phyloP scores from a whole-genome alignment of 1,140 invertebrate species.

The Eupristina koningsbergeri region DNA sequence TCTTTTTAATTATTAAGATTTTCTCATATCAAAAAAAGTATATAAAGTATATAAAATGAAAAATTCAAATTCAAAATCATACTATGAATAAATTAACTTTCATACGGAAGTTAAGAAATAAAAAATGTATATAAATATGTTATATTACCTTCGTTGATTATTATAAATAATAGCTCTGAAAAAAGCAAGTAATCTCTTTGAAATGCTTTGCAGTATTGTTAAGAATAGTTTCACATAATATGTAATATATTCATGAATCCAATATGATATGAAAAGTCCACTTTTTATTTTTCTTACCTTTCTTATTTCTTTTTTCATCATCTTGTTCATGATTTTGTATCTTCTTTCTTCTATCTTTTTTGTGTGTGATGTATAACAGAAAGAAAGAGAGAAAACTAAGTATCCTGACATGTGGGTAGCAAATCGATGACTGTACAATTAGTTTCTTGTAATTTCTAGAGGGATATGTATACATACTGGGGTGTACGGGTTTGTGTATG shows the following conservation, averaged over 20 bases:
- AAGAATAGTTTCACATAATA: constrained; percentile 8
- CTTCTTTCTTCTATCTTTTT: constrained; percentile 7
- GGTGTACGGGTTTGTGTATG: not conserved
- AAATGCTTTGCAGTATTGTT: constrained; percentile 1
- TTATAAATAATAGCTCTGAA: not conserved
- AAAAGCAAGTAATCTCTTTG: constrained; percentile 1
- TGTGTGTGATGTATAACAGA: not conserved
- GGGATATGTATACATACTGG: not conserved
- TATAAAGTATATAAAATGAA: too few relatives aligned
- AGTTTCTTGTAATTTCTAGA: not conserved
- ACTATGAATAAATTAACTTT: not conserved
- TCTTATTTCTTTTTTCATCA: not conserved
- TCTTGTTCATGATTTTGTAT: not conserved
- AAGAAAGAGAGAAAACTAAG: not conserved
- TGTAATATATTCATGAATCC: not conserved
- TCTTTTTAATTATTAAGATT: not conserved
- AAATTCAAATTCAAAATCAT: not conserved
- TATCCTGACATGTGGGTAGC: not conserved
- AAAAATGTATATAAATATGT: too few relatives aligned
- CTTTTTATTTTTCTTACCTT: not conserved
- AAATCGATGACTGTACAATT: not conserved
- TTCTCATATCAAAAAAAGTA: too few relatives aligned
- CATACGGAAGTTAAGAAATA: not conserved
- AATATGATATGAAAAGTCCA: not conserved
- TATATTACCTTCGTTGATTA: not conserved